Base-by-base conservation (phyloP, 1,140 invertebrate genomes). In the Drosophila carrolli region DNA sequence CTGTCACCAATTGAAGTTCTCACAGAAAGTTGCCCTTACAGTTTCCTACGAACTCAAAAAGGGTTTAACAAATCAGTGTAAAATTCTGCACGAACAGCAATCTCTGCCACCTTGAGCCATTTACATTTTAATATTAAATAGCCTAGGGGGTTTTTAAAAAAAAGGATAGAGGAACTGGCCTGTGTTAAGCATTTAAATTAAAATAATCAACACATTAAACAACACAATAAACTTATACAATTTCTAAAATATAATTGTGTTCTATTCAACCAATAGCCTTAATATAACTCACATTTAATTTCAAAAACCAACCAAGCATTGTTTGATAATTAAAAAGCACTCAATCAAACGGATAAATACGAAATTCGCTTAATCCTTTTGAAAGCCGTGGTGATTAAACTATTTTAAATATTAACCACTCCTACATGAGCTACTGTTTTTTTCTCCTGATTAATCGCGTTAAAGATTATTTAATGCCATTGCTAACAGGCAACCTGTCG, bases 381-480 rank as follows among this genome's bases (percentile, higher is more conserved):
- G 37, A 47, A 41, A 41, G 43, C 16, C 14, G n/a, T 19, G 2
- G n/a, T 13, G 50, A 57, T 71, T 50, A 37, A 71, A 58, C 70
- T 71, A 50, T 72, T 43, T 37, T 32, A 14, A 9, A 23, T 27
- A 27, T 41, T 54, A 47, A 67, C 11, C 19, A 46, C 53, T 56
- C 61, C 10, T 9, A 10, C 55, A 43, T 68, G 38, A 53, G 27
- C 43, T 41, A 35, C 29, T 57, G 63, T 70, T 40, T 9, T 9
- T 50, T 57, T 48, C 27, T 29, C 9, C 35, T 10, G 11, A 6
- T 14, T 16, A 32, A n/a, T 32, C 48, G 29, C 16, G 16, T 29
- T 57, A 9, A 41, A 56, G 16, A 47, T 71, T 41, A 71, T 71
- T 71, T 71, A 71, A 70, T 10, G 13, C 41, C 8, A 48, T 16